Evolutionary conservation across 2,113 vertebrate species (phyloP), one percentile per base, ranked within the genome.

Genomic region (Amphiprion ocellaris): DNA sequence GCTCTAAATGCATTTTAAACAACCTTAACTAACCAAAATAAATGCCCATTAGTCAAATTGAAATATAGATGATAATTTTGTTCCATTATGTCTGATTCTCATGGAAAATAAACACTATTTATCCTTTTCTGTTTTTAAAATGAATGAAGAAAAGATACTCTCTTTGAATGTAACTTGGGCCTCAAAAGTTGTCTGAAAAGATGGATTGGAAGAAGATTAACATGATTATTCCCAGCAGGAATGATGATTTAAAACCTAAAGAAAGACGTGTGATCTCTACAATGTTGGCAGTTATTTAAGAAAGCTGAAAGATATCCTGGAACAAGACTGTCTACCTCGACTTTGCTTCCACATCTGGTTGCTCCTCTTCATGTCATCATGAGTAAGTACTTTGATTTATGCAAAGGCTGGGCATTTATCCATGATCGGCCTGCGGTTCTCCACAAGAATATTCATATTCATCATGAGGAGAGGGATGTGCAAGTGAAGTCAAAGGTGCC

Each of bases 301-400:
- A 55, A 84, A 85, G 74, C 41, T 89, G 63, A 89, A 85, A 76
- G 74, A 74, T 69, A 76, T 85, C 79, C 74, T 83, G 84, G 84
- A 85, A 81, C 82, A 81, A 60, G 69, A 77, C 70, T 60, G 54
- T 60, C 64, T 70, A 84, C 63, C 39, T 73, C 59, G 1, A 62
- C 66, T 63, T 56, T 67, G 55, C 44, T 58, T 77, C 37, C 33
- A 88, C 86, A 91, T 91, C 84, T 88, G 90, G 83, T 49, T 66
- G 73, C 69, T 84, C 41, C 59, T 89, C 68, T 70, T 85, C 70
- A 74, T 66, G 69, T 88, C 76, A 82, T 84, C 66, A 21, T 69
- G 74, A 85, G n/a, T 77, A 82, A 76, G 53, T 73, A 41, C 60
- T 49, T 0, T 86, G 83, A 88, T 86, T 80, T 81, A 88, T 76